A percentile compares a stretch with the other conserved stretches of the same genome.
These are phyloP conservation scores for Sylvia atricapilla DNA, from an alignment of 2,113 vertebrate species.

Conservation along the genomic window DNA sequence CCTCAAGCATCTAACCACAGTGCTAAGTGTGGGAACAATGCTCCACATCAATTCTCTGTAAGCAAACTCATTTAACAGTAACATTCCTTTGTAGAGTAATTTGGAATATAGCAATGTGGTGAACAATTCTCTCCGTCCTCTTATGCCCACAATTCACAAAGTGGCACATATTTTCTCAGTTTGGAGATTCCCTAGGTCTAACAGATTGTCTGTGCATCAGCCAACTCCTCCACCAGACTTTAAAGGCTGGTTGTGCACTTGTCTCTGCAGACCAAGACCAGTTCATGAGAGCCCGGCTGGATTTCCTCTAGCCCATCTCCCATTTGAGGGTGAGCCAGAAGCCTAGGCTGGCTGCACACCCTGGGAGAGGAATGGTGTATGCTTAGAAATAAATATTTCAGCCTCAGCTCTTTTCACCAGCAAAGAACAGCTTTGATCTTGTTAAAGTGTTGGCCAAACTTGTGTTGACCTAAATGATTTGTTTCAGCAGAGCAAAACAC, in stretches of 20 bases:
- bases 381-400: neutral
- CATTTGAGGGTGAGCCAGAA: neutral
- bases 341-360: neutral
- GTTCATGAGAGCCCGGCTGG: neutral
- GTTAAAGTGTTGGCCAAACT: neutral
- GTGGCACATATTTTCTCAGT: neutral
- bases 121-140: neutral
- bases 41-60: neutral
- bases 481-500: neutral
- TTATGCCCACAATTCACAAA: neutral
- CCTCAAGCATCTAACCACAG: neutral
- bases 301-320: neutral
- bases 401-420: neutral
- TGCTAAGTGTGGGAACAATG: neutral
- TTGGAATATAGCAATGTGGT: accelerated
- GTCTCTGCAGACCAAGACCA: neutral
- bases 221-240: neutral
- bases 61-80: neutral
- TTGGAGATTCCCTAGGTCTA: neutral
- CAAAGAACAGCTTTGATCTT: neutral
- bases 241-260: neutral
- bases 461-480: neutral
- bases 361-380: neutral
- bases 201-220: neutral
- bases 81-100: neutral